Percentiles rank a stretch among this genome's conserved stretches.
Evolutionary conservation across 2,113 vertebrate species (phyloP).

Genomic region (Glaucomys volans): DNA sequence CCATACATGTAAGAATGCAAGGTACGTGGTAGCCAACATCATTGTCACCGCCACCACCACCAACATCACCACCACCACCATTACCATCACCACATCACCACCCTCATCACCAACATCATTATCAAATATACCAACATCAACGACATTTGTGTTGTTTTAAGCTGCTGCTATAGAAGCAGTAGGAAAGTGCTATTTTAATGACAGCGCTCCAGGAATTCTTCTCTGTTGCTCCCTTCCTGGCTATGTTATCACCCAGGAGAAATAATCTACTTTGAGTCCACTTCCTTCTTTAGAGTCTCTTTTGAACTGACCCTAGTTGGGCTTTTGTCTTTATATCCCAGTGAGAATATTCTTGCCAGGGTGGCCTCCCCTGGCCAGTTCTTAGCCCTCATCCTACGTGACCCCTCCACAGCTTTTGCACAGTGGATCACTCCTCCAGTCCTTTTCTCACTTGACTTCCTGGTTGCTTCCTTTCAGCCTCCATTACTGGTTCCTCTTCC

Average conservation of each 20-base stretch:
- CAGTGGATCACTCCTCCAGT: not conserved
- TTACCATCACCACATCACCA: too few species aligned
- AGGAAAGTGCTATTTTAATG: not conserved
- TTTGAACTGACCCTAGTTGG: not conserved
- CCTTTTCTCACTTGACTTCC: not conserved
- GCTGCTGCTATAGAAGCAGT: not conserved
- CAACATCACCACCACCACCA: too few species aligned
- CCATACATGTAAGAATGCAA: not conserved
- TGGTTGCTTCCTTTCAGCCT: not conserved
- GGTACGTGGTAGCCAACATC: too few species aligned
- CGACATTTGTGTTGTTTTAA: not conserved
- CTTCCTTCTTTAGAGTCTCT: not conserved
- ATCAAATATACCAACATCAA: too few species aligned
- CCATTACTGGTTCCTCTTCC: not conserved
- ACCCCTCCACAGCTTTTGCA: not conserved
- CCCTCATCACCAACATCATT: too few species aligned
- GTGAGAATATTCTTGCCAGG: not conserved
- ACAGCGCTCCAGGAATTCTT: not conserved
- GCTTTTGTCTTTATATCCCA: not conserved
- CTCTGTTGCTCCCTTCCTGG: too few species aligned
- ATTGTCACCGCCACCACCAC: too few species aligned
- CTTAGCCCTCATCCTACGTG: not conserved
- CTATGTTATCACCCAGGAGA: not conserved
- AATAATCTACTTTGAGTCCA: not conserved
- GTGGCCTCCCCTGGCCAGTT: not conserved